Evolutionary conservation across 2,888 invertebrate species (phyloP).

Genomic region (Megalurothrips usitatus): DNA sequence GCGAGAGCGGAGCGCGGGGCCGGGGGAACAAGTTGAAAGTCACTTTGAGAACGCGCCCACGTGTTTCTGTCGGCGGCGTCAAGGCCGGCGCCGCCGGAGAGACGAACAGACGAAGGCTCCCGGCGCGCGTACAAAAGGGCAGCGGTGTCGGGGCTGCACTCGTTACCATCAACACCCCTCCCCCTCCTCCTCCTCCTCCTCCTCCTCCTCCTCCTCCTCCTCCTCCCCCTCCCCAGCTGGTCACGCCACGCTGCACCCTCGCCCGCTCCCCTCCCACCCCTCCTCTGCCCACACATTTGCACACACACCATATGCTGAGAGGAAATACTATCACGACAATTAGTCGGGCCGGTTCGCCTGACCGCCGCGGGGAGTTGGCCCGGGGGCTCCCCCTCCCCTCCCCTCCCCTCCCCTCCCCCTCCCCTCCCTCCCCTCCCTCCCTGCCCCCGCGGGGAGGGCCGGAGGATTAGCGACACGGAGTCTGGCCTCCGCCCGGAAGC

Average conservation of each 20-base stretch:
- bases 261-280: neutral
- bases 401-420: neutral
- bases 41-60: too few species aligned
- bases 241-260: neutral
- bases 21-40: neutral
- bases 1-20: too few species aligned
- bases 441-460: neutral
- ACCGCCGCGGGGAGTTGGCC: neutral
- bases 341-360: slow-evolving; percentile 15
- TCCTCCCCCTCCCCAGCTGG: neutral
- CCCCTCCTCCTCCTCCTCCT: neutral
- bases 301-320: slow-evolving; percentile 24
- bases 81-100: neutral
- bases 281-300: slow-evolving; percentile 8
- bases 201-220: neutral
- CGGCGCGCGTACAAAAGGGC: neutral
- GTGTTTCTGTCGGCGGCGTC: too few species aligned
- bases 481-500: too few species aligned
- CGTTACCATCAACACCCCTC: neutral
- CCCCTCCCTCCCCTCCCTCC: neutral
- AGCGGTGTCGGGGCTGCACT: neutral
- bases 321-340: slow-evolving; percentile 26
- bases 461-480: too few species aligned
- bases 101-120: neutral
- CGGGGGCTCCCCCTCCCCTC: neutral